Percentiles rank a stretch among this genome's conserved stretches.
Evolutionary conservation across 2,113 vertebrate species (phyloP).

Genomic region (Bungarus multicinctus): DNA sequence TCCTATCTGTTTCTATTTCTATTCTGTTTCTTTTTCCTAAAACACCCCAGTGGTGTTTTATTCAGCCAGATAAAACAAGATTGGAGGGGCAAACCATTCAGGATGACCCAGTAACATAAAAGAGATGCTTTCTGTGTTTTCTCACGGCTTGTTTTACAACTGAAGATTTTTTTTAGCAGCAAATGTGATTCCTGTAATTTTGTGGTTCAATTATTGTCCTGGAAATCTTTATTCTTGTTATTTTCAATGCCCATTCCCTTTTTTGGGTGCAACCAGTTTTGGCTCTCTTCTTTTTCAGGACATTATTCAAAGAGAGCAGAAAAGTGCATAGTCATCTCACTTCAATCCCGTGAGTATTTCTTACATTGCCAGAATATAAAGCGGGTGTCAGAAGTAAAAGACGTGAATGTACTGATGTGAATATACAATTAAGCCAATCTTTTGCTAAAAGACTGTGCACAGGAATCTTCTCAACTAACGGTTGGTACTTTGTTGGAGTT

Average conservation of each 20-base stretch:
- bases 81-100: not conserved
- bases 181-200: not conserved
- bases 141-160: not conserved
- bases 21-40: not conserved
- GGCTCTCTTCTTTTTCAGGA: conserved; percentile 70
- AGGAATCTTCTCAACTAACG: not conserved
- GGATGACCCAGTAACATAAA: not conserved
- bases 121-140: not conserved
- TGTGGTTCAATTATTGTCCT: not conserved
- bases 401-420: not conserved
- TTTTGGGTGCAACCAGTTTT: conserved; percentile 35
- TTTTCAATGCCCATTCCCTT: not conserved
- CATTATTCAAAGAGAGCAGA: conserved; percentile 83
- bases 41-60: not conserved
- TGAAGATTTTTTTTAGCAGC: too few species aligned
- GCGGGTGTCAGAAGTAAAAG: not conserved
- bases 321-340: conserved; percentile 74
- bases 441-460: not conserved
- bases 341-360: conserved; percentile 78
- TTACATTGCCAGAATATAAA: not conserved
- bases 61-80: not conserved
- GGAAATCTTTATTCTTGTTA: not conserved
- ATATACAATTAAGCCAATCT: not conserved
- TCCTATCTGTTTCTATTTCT: too few species aligned
- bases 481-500: not conserved